phyloP scores from a whole-genome alignment of 2,113 vertebrate genomes.

The Bambusicola thoracicus region DNA sequence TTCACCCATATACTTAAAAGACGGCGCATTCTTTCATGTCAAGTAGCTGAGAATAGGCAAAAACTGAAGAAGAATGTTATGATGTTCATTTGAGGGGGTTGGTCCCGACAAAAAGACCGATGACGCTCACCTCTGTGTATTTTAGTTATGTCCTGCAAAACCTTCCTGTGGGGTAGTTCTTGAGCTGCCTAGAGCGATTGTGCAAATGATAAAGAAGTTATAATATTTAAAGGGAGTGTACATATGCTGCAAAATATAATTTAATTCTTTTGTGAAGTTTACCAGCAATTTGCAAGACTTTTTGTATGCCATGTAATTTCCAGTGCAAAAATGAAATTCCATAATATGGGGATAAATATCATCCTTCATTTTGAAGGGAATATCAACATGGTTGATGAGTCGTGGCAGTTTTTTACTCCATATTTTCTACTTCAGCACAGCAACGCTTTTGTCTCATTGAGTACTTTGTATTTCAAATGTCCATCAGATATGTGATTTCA shows the following conservation, averaged over 20 bases:
- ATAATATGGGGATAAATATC: not conserved
- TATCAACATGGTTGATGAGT: not conserved
- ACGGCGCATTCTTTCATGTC: not conserved
- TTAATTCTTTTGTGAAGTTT: not conserved
- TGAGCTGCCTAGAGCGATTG: not conserved
- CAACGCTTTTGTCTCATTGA: rapidly evolving
- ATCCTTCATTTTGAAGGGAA: not conserved
- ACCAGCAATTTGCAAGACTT: not conserved
- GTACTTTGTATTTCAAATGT: not conserved
- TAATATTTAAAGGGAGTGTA: not conserved
- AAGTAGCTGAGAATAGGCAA: not conserved
- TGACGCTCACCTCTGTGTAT: not conserved
- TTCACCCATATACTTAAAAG: not conserved
- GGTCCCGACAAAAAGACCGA: not conserved
- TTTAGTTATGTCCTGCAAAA: not conserved
- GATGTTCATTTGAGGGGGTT: not conserved
- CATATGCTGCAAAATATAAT: not conserved
- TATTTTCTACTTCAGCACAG: not conserved
- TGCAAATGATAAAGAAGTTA: not conserved
- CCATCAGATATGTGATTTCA: not conserved
- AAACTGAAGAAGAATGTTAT: not conserved
- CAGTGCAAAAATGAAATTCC: not conserved
- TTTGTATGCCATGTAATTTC: not conserved
- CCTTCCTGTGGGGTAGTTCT: not conserved
- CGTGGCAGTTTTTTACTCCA: not conserved